Base-by-base conservation (phyloP, 2,797 vertebrate genomes). In the Cichlasoma orientale region DNA sequence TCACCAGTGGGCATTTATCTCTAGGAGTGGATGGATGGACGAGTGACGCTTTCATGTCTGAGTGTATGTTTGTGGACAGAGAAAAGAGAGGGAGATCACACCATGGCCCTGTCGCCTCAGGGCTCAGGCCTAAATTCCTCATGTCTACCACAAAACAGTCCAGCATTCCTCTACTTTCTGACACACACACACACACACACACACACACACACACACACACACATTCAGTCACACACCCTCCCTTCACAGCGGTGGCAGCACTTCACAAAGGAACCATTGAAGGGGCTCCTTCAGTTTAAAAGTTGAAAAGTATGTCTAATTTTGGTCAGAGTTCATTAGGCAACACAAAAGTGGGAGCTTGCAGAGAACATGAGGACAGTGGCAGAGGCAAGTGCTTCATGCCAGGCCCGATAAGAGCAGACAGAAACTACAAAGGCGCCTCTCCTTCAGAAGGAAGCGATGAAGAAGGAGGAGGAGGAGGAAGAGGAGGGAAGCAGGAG, bases 241-340 rank as follows among this genome's bases (percentile, higher is more conserved):
- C 73, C 92, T 85, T 90, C 89, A 88, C 87, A 88, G 89, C 63
- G 25, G 88, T 91, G 89, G 91, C 89, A 93, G 86, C 79, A 72
- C 87, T 86, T 88, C 92, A 95, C 95, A 96, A 96, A 96, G 92
- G 92, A 92, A 86, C 89, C 94, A 95, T 95, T 96, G 93, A 95
- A 92, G 93, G 90, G 87, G 90, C 89, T 92, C 91, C 92, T 94
- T 91, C 88, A 92, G 93, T 95, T 94, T 93, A 93, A 94, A 95
- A 95, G 92, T 94, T 95, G 94, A 95, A 95, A 93, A 95, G 94
- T 94, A 95, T 95, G 94, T 95, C 95, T 96, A 95, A 95, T 96
- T 95, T 95, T 93, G 95, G 95, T 96, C 95, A 95, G 94, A 96
- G 95, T 95, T 95, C 94, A 94, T 95, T 95, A 95, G 92, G 84